Conservation (phyloP, 1,140 invertebrate genomes). For the Conus betulinus region DNA sequence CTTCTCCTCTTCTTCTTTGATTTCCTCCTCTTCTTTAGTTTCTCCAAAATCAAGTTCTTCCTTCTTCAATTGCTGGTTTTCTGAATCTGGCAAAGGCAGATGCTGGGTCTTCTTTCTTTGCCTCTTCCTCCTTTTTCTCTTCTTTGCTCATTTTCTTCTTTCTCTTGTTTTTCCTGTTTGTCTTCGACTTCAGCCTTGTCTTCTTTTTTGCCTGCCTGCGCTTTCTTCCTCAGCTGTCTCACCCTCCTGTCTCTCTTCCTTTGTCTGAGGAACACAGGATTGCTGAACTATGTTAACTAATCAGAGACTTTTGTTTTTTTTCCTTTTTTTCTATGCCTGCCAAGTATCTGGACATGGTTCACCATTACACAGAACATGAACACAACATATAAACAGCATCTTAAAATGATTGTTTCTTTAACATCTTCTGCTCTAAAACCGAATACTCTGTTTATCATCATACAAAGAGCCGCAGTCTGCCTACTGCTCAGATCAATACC, state of each 20-base stretch:
- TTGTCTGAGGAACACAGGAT: constrained; percentile 38
- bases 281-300: neutral
- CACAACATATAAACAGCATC: too few relatives aligned
- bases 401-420: too few relatives aligned
- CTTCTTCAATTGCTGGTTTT: constrained; percentile 38
- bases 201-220: constrained; percentile 22
- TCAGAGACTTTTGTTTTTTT: too few relatives aligned
- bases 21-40: constrained; percentile 17
- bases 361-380: too few relatives aligned
- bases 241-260: constrained; percentile 39
- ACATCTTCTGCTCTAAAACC: too few relatives aligned
- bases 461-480: too few relatives aligned
- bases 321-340: too few relatives aligned
- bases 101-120: constrained; percentile 41
- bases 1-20: constrained; percentile 33
- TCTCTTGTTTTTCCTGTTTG: constrained; percentile 30
- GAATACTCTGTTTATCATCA: too few relatives aligned
- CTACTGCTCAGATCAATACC: too few relatives aligned
- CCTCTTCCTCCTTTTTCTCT: constrained; percentile 31
- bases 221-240: constrained; percentile 4
- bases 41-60: constrained; percentile 39
- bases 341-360: too few relatives aligned
- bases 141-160: constrained; percentile 31
- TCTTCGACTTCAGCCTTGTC: constrained; percentile 8
- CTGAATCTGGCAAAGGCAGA: constrained; percentile 43